Base-by-base conservation (phyloP, 2,113 vertebrate genomes). In the Epinephelus lanceolatus region DNA sequence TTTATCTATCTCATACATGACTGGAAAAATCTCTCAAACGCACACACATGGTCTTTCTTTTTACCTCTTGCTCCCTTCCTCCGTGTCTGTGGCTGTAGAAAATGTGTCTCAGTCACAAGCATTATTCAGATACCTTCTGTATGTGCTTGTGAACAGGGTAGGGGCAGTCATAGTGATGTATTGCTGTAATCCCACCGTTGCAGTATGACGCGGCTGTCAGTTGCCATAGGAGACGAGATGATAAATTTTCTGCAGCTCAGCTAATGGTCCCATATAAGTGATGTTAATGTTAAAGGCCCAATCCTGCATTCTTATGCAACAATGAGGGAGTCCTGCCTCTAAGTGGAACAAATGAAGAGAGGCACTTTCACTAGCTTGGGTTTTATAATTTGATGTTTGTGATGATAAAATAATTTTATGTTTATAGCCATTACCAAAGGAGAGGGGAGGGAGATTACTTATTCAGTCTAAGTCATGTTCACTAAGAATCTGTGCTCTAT, bases 211-310 rank as follows among this genome's bases (percentile, higher is more conserved):
- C 51, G 61, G 63, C 71, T 92, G 89, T 93, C 89, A 90, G 90
- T 94, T 93, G 92, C 91, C 85, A 93, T 79, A 86, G 90, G 88
- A 94, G 86, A 94, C 63, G 62, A 80, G 73, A 90, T 93, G 93
- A 94, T 95, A 88, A 90, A 95, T 94, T 78, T 81, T 85, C 83
- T 27, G 55, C 27, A 37, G 67, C 77, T 65, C 52, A 76, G 73
- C 78, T 81, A 88, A 85, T 80, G 85, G 81, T 59, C 61, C 55
- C 21, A 80, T 71, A 75, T 87, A 88, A 85, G 81, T 79, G 84
- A 81, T 89, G 86, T 59, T 77, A 75, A 80, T 74, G 78, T 83
- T 84, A 71, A 90, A 78, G 79, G 71, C 80, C 42, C 49, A 42
- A 76, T 80, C 27, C 61, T 66, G 42, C 72, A 47, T 63, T 60